Evolutionary conservation across 1,140 invertebrate genomes (phyloP).

Genomic region (Drosophila watanabei): DNA sequence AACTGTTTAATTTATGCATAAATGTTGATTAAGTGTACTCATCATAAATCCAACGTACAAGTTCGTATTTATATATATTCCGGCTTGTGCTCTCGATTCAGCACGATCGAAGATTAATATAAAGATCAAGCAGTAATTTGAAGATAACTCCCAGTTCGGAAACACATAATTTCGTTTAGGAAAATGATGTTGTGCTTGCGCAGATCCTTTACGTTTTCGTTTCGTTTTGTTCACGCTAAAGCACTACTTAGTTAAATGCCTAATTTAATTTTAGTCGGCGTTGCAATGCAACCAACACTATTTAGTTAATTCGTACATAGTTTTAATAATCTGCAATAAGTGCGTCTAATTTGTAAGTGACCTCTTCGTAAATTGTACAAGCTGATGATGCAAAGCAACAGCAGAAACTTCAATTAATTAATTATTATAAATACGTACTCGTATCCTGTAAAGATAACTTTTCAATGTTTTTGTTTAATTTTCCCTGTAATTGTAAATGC

Average conservation of each 20-base stretch:
- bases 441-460: conserved; percentile 46
- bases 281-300: conserved; percentile 50
- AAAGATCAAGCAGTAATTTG: not conserved
- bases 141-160: conserved; percentile 24
- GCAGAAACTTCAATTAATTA: conserved; percentile 17
- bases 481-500: conserved; percentile 63
- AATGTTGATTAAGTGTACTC: conserved; percentile 69
- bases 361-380: conserved; percentile 42
- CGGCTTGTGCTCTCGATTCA: conserved; percentile 51
- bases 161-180: conserved; percentile 13
- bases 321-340: conserved; percentile 31
- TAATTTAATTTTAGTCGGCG: conserved; percentile 47
- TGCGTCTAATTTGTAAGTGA: conserved; percentile 41
- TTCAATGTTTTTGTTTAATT: conserved; percentile 54
- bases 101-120: conserved; percentile 36
- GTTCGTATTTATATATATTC: conserved; percentile 17
- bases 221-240: conserved; percentile 20
- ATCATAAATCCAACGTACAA: conserved; percentile 25
- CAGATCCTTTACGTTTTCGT: conserved; percentile 42
- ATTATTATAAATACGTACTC: conserved; percentile 22
- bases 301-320: conserved; percentile 34
- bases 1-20: conserved; percentile 76
- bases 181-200: conserved; percentile 57
- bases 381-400: conserved; percentile 46
- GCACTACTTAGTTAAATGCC: conserved; percentile 26